These are phyloP conservation scores for Brachypteracias leptosomus DNA, from an alignment of 2,113 vertebrate genomes.

Conservation along the genomic window DNA sequence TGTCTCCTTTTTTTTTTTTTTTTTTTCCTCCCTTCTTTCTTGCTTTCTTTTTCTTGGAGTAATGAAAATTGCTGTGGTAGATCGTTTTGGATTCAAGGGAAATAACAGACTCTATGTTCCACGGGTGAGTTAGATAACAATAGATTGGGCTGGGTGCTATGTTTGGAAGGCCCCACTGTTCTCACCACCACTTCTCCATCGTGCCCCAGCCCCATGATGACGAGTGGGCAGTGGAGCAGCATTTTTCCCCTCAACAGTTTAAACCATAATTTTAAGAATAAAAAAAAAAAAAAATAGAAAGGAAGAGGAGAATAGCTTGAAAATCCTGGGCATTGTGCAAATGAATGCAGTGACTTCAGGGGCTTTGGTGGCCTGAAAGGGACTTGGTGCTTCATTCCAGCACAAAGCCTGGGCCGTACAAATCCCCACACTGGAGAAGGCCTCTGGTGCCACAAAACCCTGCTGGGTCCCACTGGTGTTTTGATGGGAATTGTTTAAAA, in stretches of 20 bases:
- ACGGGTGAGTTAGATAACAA: slow-evolving; percentile 23
- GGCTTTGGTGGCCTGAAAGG: background rate
- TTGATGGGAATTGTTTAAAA: background rate
- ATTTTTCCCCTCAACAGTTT: background rate
- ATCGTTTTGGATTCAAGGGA: slow-evolving; percentile 61
- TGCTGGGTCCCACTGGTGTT: fast-evolving
- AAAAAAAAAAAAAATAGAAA: background rate
- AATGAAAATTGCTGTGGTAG: slow-evolving; percentile 71
- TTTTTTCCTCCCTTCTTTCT: background rate
- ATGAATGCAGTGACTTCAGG: background rate
- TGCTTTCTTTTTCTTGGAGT: slow-evolving; percentile 48
- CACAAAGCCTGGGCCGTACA: background rate
- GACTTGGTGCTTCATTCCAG: background rate
- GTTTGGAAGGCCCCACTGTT: background rate
- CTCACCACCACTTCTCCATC: fast-evolving
- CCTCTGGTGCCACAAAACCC: background rate
- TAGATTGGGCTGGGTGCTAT: background rate
- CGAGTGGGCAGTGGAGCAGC: fast-evolving
- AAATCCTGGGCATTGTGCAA: background rate
- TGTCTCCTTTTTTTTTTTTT: too few species aligned
- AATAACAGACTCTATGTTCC: slow-evolving; percentile 32
- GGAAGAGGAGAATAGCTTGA: background rate
- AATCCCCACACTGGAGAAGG: background rate
- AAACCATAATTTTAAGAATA: background rate
- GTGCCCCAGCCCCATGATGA: background rate